Base-by-base conservation (phyloP, 2,888 invertebrate genomes). In the Zygaena filipendulae region DNA sequence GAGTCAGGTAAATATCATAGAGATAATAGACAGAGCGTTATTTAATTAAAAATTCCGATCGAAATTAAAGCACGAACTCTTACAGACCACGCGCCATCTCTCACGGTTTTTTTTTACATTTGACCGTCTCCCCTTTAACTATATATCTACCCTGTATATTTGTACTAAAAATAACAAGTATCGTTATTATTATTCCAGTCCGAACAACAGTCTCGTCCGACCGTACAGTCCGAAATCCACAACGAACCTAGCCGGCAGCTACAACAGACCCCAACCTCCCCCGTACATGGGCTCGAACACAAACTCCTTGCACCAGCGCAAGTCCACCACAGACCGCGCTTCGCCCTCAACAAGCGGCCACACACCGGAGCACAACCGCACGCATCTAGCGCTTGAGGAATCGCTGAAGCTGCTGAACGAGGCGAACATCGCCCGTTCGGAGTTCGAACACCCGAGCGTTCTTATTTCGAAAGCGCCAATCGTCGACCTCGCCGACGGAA, bases 131-230 rank as follows among this genome's bases (percentile, higher is more conserved):
- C n/a, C n/a, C n/a, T n/a, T n/a, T n/a, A n/a, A n/a, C n/a, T n/a
- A n/a, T n/a, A n/a, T n/a, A n/a, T n/a, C n/a, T n/a, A n/a, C n/a
- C n/a, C n/a, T n/a, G n/a, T n/a, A n/a, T n/a, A n/a, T n/a, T n/a
- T n/a, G n/a, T n/a, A n/a, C n/a, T n/a, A n/a, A n/a, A n/a, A n/a
- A n/a, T n/a, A n/a, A n/a, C n/a, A n/a, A n/a, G n/a, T n/a, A n/a
- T n/a, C n/a, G n/a, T n/a, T n/a, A n/a, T n/a, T n/a, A n/a, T 24
- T 33, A 20, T 64, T 56, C 2, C 59, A 85, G 85, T 38, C 84
- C 85, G 5, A 82, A 70, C 55, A 83, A 79, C 47, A 84, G 84
- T 39, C 61, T 82, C 2, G 71, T 61, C 13, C 72, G 83, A 3
- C 67, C 82, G 0, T 70, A 71, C 47, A 84, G 82, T 28, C 81